A percentile compares a stretch with the other conserved stretches of the same genome.
These are phyloP conservation scores for Eupithecia centaureata DNA, from an alignment of 2,888 invertebrate genomes.

Conservation along the genomic window DNA sequence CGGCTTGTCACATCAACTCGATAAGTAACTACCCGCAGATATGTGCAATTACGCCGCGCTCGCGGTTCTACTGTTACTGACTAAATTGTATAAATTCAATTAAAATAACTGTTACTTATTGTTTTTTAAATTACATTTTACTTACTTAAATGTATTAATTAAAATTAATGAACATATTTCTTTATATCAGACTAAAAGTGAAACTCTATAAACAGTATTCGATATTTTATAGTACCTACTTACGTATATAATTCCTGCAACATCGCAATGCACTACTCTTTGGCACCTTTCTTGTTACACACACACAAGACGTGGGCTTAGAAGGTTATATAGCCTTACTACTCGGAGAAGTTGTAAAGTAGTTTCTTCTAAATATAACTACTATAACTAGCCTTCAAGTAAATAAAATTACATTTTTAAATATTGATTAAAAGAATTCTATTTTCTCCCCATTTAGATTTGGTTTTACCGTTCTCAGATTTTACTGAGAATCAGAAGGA, in stretches of 20 bases:
- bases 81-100: constrained; percentile 51
- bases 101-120: constrained; percentile 4
- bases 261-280: too few relatives aligned
- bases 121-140: not conserved
- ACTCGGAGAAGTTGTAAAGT: too few relatives aligned
- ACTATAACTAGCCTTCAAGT: too few relatives aligned
- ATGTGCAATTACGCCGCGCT: constrained; percentile 40
- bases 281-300: too few relatives aligned
- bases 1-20: constrained; percentile 49
- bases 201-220: not conserved
- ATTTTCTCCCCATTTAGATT: not conserved
- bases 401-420: too few relatives aligned
- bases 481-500: not conserved
- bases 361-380: too few relatives aligned
- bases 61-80: constrained; percentile 39
- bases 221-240: not conserved
- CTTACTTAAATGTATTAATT: constrained; percentile 4
- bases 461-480: not conserved
- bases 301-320: too few relatives aligned
- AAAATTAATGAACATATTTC: not conserved
- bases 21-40: constrained; percentile 43
- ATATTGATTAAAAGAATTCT: too few relatives aligned
- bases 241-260: not conserved
- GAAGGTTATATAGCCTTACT: too few relatives aligned
- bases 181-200: not conserved